A percentile compares a stretch with the other conserved stretches of the same genome.
Evolutionary conservation across 2,888 invertebrate species (phyloP).

Genomic region (Aphidoletes aphidimyza): DNA sequence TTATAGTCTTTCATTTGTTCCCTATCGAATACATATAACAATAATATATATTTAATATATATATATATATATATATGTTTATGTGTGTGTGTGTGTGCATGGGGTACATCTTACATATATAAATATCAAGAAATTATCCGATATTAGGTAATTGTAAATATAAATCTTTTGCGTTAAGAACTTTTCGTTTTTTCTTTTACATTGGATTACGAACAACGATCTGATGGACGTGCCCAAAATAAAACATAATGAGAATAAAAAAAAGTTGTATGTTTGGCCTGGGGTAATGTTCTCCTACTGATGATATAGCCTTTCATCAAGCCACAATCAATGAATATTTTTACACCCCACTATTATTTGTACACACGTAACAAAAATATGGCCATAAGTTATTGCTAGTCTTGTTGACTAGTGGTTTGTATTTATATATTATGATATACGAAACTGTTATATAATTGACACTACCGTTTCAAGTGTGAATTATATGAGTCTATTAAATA

Average conservation of each 20-base stretch:
- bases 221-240: not conserved
- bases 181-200: not conserved
- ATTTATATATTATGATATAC: not conserved
- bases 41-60: no score
- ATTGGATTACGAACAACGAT: not conserved
- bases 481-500: not conserved
- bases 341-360: not conserved
- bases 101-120: not conserved
- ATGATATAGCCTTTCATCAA: no score
- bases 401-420: conserved; percentile 38
- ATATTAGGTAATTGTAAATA: not conserved
- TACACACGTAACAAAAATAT: not conserved
- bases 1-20: not conserved
- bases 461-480: conserved; percentile 30
- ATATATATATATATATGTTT: no score
- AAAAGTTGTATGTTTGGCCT: no score
- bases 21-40: no score
- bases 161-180: no score
- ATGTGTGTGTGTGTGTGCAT: no score
- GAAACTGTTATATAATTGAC: conserved; percentile 37
- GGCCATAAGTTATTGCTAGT: not conserved
- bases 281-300: no score
- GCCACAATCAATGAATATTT: not conserved
- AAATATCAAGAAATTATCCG: conserved; percentile 31
- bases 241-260: no score